phyloP scores from a whole-genome alignment of 2,113 vertebrate species.

The Ariopsis seemanni region DNA sequence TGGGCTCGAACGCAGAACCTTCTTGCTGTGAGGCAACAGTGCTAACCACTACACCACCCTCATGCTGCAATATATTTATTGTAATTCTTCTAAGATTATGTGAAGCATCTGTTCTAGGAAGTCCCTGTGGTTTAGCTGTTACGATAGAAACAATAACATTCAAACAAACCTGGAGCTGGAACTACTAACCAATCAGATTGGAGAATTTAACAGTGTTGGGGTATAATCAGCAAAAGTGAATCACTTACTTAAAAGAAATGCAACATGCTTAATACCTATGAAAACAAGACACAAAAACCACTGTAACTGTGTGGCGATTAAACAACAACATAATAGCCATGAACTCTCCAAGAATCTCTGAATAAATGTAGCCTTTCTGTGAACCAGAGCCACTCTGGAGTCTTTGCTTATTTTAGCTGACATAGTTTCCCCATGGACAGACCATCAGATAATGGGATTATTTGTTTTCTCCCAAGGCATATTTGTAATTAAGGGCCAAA shows the following conservation, averaged over 20 bases:
- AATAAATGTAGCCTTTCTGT: conserved; percentile 58
- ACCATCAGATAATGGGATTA: conserved; percentile 73
- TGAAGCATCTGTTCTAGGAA: background rate
- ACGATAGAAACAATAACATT: background rate
- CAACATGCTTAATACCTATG: background rate
- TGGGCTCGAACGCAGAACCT: no score
- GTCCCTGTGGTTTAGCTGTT: background rate
- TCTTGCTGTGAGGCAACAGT: no score
- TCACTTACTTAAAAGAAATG: background rate
- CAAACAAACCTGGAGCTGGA: background rate
- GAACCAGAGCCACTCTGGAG: conserved; percentile 66
- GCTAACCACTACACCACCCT: no score
- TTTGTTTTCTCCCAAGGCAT: conserved; percentile 71
- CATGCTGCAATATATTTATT: background rate
- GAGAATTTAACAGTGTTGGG: background rate
- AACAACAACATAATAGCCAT: conserved; percentile 28
- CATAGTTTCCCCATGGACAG: conserved; percentile 69
- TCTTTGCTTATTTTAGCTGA: conserved; percentile 72
- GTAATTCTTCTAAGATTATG: background rate
- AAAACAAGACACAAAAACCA: background rate
- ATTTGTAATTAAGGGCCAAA: conserved; percentile 72
- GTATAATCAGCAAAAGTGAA: background rate
- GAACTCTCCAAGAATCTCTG: conserved; percentile 41
- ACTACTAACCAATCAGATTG: background rate
- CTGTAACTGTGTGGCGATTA: background rate